Conservation (phyloP, 1,140 invertebrate species). For the Eurosta solidaginis region DNA sequence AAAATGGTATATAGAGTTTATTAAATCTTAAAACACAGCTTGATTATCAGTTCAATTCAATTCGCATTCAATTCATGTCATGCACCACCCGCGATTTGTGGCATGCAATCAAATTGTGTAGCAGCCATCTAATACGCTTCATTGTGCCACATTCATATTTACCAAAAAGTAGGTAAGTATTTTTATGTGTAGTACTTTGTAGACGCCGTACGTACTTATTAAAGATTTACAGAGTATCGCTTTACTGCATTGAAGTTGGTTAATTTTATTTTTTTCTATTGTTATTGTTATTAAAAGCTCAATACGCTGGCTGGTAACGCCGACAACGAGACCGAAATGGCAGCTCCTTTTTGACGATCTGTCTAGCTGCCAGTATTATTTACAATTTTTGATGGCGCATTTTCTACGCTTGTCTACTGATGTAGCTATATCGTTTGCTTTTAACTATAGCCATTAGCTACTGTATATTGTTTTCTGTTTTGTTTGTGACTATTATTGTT, state of each 20-base stretch:
- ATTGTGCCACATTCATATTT: background rate
- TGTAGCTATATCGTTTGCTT: background rate
- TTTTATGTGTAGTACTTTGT: background rate
- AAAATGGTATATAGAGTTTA: too few species aligned
- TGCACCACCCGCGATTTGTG: background rate
- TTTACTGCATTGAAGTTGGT: background rate
- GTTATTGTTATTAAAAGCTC: constrained; percentile 9
- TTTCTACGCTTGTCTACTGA: background rate
- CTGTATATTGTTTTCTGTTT: constrained; percentile 13
- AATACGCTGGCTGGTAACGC: background rate
- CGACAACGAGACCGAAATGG: too few species aligned
- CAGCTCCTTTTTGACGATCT: background rate
- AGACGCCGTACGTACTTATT: background rate
- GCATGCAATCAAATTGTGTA: background rate
- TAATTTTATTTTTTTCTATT: constrained; percentile 29
- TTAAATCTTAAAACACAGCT: background rate
- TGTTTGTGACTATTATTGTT: too few species aligned
- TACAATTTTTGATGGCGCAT: background rate
- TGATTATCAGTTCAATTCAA: background rate
- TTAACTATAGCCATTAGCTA: constrained; percentile 9
- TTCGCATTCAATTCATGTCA: too few species aligned
- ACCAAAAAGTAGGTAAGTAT: too few species aligned
- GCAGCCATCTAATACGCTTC: background rate
- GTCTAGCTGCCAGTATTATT: background rate
- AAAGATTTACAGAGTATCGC: background rate